A percentile compares a stretch with the other conserved stretches of the same genome.
phyloP scores from a whole-genome alignment of 2,797 vertebrate species.

The Clarias pachynema region DNA sequence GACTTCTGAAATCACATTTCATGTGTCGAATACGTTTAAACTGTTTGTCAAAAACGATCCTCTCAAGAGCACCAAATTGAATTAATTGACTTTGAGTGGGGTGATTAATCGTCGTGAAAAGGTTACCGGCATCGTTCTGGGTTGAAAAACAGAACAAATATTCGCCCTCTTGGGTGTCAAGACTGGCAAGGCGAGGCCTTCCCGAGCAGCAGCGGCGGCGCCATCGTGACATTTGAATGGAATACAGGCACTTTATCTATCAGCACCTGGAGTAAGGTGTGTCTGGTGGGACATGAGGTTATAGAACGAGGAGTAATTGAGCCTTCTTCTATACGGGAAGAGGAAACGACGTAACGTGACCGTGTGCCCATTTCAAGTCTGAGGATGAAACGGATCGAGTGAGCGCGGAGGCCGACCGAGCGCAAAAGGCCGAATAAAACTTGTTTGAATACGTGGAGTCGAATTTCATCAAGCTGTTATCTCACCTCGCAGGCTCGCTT shows the following conservation, averaged over 20 bases:
- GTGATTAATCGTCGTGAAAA: constrained; percentile 40
- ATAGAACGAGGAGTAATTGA: constrained; percentile 46
- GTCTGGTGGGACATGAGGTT: constrained; percentile 37
- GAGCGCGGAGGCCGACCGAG: constrained; percentile 39
- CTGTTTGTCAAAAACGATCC: constrained; percentile 33
- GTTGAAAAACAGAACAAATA: constrained; percentile 41
- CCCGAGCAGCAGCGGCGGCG: constrained; percentile 22
- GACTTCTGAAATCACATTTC: constrained; percentile 44
- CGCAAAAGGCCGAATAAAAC: constrained; percentile 41
- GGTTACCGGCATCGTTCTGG: constrained; percentile 31
- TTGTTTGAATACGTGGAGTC: constrained; percentile 47
- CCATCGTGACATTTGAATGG: constrained; percentile 53
- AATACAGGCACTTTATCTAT: constrained; percentile 45
- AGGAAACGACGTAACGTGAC: constrained; percentile 31
- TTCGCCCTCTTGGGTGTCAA: constrained; percentile 11
- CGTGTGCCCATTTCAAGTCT: constrained; percentile 43
- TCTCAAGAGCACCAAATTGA: constrained; percentile 46
- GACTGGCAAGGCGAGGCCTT: constrained; percentile 10
- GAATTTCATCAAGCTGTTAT: constrained; percentile 72
- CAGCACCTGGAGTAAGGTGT: constrained; percentile 46
- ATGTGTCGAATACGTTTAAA: constrained; percentile 49
- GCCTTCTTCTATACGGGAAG: constrained; percentile 38
- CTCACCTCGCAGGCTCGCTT: constrained; percentile 61
- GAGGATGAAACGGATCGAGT: constrained; percentile 50
- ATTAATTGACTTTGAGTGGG: constrained; percentile 51